phyloP scores from a whole-genome alignment of 2,797 vertebrate genomes.

The Parotocinclus haroldoi region DNA sequence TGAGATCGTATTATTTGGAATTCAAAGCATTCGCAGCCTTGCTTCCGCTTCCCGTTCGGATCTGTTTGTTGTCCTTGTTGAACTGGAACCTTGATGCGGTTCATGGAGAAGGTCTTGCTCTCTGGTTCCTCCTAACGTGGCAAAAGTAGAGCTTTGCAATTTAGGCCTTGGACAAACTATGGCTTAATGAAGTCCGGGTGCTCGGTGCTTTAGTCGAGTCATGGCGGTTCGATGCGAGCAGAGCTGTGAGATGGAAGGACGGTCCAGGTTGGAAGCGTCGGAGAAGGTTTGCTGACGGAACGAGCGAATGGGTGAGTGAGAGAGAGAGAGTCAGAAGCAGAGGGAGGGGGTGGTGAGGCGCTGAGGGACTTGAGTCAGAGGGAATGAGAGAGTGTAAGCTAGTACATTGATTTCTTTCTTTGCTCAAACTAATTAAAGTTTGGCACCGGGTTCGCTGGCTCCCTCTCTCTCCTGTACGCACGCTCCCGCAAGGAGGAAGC shows the following conservation, averaged over 20 bases:
- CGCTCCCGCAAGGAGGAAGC: constrained; percentile 37
- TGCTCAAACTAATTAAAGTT: constrained; percentile 62
- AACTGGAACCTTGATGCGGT: too few species aligned
- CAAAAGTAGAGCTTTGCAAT: too few species aligned
- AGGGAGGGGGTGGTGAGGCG: constrained; percentile 11
- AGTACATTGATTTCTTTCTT: constrained; percentile 66
- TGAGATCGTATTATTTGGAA: too few species aligned
- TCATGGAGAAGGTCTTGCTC: too few species aligned
- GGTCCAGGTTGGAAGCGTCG: constrained; percentile 24
- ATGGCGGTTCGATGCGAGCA: not conserved
- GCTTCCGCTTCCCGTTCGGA: too few species aligned
- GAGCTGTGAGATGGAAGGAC: constrained; percentile 17
- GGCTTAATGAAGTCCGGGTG: too few species aligned
- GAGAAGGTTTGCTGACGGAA: constrained; percentile 26
- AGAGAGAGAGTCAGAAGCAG: constrained; percentile 9
- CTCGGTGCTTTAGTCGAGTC: too few species aligned
- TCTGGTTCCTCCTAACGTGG: too few species aligned
- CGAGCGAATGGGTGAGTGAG: constrained; percentile 27
- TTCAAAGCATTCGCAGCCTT: too few species aligned
- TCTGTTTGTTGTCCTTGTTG: too few species aligned
- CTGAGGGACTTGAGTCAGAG: constrained; percentile 26
- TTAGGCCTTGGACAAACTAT: too few species aligned
- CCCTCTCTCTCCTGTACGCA: constrained; percentile 18
- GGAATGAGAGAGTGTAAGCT: constrained; percentile 47
- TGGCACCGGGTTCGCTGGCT: constrained; percentile 55